phyloP scores from a whole-genome alignment of 2,113 vertebrate genomes.

The Malurus elegans region DNA sequence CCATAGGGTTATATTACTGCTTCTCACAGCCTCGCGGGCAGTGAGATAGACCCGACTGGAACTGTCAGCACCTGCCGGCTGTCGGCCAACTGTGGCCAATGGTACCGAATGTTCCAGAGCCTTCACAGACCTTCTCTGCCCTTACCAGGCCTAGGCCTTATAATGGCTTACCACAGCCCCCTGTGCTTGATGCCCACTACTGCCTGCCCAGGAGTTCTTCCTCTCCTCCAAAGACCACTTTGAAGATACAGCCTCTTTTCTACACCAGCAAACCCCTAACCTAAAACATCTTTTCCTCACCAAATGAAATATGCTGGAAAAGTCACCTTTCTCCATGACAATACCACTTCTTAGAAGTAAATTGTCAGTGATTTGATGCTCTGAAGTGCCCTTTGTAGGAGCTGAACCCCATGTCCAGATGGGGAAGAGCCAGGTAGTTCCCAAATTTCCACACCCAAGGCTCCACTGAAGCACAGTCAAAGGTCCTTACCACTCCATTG shows the following conservation, averaged over 20 bases:
- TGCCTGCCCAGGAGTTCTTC: background rate
- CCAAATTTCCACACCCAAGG: background rate
- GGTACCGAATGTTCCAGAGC: no score
- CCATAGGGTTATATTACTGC: no score
- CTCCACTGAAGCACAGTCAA: background rate
- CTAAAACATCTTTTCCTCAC: background rate
- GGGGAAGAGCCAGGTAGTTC: background rate
- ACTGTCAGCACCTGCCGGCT: no score
- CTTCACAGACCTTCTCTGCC: no score
- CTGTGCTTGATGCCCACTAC: no score
- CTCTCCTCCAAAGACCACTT: background rate
- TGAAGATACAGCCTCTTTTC: background rate
- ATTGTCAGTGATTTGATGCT: background rate
- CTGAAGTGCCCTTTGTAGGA: background rate
- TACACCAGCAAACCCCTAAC: background rate
- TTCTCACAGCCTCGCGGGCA: no score
- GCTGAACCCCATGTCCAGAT: accelerated
- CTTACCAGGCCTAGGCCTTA: no score
- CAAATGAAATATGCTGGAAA: background rate
- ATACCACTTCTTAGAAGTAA: background rate
- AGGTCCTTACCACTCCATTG: background rate
- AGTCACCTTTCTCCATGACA: background rate
- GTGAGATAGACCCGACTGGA: no score
- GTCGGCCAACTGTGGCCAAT: no score
- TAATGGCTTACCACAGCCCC: no score